Evolutionary conservation across 2,888 invertebrate species (phyloP), one percentile per base, ranked within the genome.

Genomic region (Acleris emargana): DNA sequence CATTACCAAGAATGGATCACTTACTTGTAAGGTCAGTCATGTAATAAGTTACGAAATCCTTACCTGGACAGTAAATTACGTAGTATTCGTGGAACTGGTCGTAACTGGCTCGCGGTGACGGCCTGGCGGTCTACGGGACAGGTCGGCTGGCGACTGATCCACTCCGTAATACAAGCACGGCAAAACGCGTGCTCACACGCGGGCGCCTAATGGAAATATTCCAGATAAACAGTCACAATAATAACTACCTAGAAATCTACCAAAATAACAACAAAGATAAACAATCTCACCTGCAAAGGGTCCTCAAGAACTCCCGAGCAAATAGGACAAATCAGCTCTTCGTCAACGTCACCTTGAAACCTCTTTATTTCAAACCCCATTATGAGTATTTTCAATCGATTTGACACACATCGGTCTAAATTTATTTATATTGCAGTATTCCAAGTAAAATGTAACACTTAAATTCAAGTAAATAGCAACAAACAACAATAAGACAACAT

Each of bases 121-220:
- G 96, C 95, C 82, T 97, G 97, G 61, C 99, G 94, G 89, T 99
- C 99, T 53, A 99, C 96, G 4, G 99, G 99, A 82, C 99, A 99
- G 43, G 97, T 98, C 18, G 97, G 97, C 85, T 98, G 98, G 58
- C 97, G 95, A 71, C 96, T 96, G 72, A 99, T 95, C 99, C 99
- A 99, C 89, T 98, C 98, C 69, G 96, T 96, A 77, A 99, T 99
- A 88, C 99, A 99, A 58, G 95, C 95, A 76, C 96, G 95, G 87
- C 99, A 99, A 90, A 99, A 99, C 64, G 98, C 98, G 93, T 99
- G 99, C 86, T 99, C 99, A 88, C 99, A 99, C 76, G 96, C 95
- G 58, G 98, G 98, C 62, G 98, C 98, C 98, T 98, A 86, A 32
- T 72, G 69, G 64, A 68, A 76, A 67, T 43, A 43, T 43, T n/a